Evolutionary conservation across 2,888 invertebrate species (phyloP).

Genomic region (Atrina japonica): DNA sequence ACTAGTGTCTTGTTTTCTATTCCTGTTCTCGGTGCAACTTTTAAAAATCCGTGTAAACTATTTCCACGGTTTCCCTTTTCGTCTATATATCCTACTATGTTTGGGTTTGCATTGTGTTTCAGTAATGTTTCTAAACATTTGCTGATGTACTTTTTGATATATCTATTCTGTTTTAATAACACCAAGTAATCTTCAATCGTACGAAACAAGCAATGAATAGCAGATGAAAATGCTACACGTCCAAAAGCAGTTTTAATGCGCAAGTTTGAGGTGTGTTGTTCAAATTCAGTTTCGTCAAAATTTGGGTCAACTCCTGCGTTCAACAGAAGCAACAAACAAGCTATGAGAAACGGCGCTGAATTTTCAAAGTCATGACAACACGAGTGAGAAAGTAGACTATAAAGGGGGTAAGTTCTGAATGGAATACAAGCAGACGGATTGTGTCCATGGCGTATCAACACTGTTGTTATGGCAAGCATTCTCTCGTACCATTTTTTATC

Average conservation of each 20-base stretch:
- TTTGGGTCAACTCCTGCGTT: conserved; percentile 74
- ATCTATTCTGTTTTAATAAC: conserved; percentile 42
- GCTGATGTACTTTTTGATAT: conserved; percentile 51
- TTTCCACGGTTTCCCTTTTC: conserved; percentile 50
- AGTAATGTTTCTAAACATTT: conserved; percentile 66
- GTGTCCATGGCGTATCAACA: conserved; percentile 66
- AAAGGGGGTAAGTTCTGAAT: conserved; percentile 72
- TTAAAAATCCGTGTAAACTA: conserved; percentile 64
- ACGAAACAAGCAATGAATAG: conserved; percentile 67
- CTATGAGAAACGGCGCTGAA: conserved; percentile 58
- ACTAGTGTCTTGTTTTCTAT: conserved; percentile 52
- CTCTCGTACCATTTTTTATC: conserved; percentile 64
- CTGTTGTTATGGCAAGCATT: conserved; percentile 66
- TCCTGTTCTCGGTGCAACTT: conserved; percentile 52
- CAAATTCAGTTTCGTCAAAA: conserved; percentile 70
- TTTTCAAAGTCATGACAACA: conserved; percentile 63
- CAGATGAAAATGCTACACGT: conserved; percentile 68
- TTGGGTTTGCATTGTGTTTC: conserved; percentile 63
- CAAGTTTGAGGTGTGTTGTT: conserved; percentile 46
- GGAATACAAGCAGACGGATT: conserved; percentile 65
- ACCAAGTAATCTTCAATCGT: conserved; percentile 56
- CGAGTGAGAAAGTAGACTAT: conserved; percentile 70
- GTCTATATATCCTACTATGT: conserved; percentile 54
- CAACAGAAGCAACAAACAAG: conserved; percentile 62
- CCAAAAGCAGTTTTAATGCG: conserved; percentile 66